Conservation (phyloP, 2,113 vertebrate genomes). For the mouse (Mus musculus) region DNA sequence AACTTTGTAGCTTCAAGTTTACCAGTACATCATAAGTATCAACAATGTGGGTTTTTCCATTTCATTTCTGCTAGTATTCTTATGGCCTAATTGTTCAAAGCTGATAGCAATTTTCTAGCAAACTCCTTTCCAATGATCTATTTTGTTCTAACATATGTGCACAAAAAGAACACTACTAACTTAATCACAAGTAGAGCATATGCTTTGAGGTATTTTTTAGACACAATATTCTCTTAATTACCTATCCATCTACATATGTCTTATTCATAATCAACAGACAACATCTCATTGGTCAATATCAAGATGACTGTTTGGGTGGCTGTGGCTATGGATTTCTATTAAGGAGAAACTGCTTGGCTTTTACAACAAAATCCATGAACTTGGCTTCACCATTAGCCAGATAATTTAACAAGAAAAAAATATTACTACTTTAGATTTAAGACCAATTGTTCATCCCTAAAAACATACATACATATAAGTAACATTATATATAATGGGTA, state of each 20-base stretch:
- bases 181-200: not conserved
- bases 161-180: not conserved
- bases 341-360: not conserved
- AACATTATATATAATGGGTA: not conserved
- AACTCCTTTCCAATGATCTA: not conserved
- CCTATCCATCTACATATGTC: not conserved
- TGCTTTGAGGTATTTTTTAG: not conserved
- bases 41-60: conserved; percentile 1
- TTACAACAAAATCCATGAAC: not conserved
- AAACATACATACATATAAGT: not conserved
- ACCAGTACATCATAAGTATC: not conserved
- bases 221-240: not conserved
- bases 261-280: not conserved
- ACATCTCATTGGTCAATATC: not conserved
- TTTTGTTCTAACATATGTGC: not conserved
- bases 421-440: conserved; percentile 30
- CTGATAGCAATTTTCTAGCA: not conserved
- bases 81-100: conserved; percentile 19
- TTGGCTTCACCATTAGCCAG: not conserved
- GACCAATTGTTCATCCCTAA: not conserved
- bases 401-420: not conserved
- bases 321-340: not conserved
- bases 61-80: conserved; percentile 37
- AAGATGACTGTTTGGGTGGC: not conserved
- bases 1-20: not conserved